Evolutionary conservation across 2,888 invertebrate species (phyloP).

Genomic region (Microctonus aethiopoides): DNA sequence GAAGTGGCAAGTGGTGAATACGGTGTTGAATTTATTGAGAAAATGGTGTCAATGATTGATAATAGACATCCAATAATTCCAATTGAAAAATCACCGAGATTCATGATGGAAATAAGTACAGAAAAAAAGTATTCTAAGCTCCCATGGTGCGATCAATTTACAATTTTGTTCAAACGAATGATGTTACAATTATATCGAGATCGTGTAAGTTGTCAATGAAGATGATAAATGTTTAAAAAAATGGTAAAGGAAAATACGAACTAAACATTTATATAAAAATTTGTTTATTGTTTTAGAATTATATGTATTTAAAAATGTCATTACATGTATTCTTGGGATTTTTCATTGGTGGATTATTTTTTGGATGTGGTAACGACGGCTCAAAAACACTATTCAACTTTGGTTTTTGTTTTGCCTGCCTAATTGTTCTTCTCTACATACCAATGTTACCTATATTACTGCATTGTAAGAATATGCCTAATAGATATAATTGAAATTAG

Average conservation of each 20-base stretch:
- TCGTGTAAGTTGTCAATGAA: conserved; percentile 69
- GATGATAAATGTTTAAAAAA: neutral
- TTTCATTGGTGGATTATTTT: conserved; percentile 78
- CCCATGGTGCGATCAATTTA: conserved; percentile 76
- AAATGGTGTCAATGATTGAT: conserved; percentile 76
- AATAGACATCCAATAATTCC: conserved; percentile 60
- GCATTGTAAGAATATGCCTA: conserved; percentile 75
- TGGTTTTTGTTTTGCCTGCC: conserved; percentile 83
- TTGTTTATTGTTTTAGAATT: conserved; percentile 69
- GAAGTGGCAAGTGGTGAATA: conserved; percentile 86
- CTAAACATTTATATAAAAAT: neutral
- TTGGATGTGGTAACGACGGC: conserved; percentile 81
- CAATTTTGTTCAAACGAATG: conserved; percentile 76
- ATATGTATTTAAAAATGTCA: conserved; percentile 76
- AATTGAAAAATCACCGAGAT: conserved; percentile 34
- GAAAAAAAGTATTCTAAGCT: conserved; percentile 69
- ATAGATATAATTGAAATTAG: no score
- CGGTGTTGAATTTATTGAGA: conserved; percentile 74
- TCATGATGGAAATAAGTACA: conserved; percentile 66
- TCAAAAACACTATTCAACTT: conserved; percentile 87
- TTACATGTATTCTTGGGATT: conserved; percentile 77
- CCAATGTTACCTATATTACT: conserved; percentile 85
- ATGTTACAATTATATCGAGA: conserved; percentile 81
- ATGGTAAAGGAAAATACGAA: neutral
- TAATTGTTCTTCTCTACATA: conserved; percentile 83